Evolutionary conservation across 2,113 vertebrate genomes (phyloP).

Genomic region (Peromyscus maniculatus): DNA sequence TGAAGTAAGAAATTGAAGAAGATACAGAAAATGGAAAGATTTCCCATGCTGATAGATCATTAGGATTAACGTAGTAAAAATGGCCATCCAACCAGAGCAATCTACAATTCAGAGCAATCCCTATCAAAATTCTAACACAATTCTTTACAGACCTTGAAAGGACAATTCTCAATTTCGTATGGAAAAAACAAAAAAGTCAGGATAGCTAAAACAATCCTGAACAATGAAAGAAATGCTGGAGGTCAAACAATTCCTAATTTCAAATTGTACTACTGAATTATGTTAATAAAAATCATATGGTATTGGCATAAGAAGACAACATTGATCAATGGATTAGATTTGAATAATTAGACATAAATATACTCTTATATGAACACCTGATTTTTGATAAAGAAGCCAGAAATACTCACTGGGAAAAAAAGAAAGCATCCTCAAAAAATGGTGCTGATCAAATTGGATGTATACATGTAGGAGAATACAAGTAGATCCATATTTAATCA

Average conservation of each 20-base stretch:
- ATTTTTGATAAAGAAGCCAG: not conserved
- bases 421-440: not conserved
- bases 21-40: not conserved
- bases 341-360: not conserved
- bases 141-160: not conserved
- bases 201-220: not conserved
- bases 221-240: not conserved
- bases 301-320: not conserved
- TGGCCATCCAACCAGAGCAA: not conserved
- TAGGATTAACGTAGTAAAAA: not conserved
- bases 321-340: not conserved
- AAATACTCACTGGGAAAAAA: not conserved
- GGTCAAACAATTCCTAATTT: not conserved
- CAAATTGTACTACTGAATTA: not conserved
- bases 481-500: not conserved
- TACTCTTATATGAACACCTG: not conserved
- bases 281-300: not conserved
- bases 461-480: not conserved
- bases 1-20: not conserved
- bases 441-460: not conserved
- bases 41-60: not conserved
- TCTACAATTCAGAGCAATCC: not conserved
- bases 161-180: not conserved
- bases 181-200: too few relatives aligned
- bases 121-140: not conserved